Base-by-base conservation (phyloP, 2,113 vertebrate genomes). In the Sitta europaea region DNA sequence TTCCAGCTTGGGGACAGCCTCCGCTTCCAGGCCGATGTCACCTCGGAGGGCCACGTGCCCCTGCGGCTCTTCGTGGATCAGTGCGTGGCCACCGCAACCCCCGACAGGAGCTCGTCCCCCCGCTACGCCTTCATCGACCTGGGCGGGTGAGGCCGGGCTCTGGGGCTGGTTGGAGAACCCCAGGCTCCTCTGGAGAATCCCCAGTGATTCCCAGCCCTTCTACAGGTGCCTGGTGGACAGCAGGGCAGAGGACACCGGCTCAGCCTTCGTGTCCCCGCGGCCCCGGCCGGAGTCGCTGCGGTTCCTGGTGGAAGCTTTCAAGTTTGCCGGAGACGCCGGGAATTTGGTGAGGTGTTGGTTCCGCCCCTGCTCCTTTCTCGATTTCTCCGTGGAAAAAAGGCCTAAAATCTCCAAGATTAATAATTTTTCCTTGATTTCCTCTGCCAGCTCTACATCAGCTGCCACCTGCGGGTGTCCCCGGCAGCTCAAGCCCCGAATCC, bases 151-250 rank as follows among this genome's bases (percentile, higher is more conserved):
- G 71, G 61, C 31, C 0, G 25, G 51, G 21, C 36, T 11, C 57
- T 45, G 43, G 43, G 43, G 19, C 43, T 45, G 43, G 19, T 24
- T 0, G 82, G 4, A 2, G 4, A 2, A 3, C 7, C 35, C 59
- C 3, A 0, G 9, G 1, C 0, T 38, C 12, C 42, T 2, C 1
- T 1, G 48, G n/a, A 5, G 35, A 4, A 9, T 18, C 80, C 80
- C 5, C 1, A 36, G 2, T 53, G 67, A 35, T 6, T 58, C 31
- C 71, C 2, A 10, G 31, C 27, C 31, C 14, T 43, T 14, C 36
- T 31, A 11, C 53, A 86, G 83, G 83, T 86, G 83, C 27, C 61
- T 86, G 61, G 25, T 86, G 82, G 82, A 86, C 5, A n/a, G 82
- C 61, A 66, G 82, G 36, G 53, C 43, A 1, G 82, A 75, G 31